A percentile compares a stretch with the other conserved stretches of the same genome.
These are phyloP conservation scores for Pyrocephalus nanus DNA, from an alignment of 2,797 vertebrate species.

Conservation along the genomic window DNA sequence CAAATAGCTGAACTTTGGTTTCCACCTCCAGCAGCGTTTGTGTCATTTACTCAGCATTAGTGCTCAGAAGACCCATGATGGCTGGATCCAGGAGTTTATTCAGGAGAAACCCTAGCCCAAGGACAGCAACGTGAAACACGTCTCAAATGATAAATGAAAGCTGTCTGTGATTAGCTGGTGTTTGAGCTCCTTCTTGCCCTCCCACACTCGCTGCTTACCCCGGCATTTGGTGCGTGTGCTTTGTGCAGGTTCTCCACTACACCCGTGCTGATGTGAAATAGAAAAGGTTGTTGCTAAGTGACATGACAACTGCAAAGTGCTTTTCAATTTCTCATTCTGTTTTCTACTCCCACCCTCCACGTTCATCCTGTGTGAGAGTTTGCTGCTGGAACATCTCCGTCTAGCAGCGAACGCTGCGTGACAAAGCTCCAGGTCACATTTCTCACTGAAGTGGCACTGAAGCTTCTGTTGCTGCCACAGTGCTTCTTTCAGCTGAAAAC, in stretches of 20 bases:
- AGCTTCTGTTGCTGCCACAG: neutral
- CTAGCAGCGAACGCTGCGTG: neutral
- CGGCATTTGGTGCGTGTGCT: neutral
- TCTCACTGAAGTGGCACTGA: neutral
- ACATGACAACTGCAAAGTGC: slow-evolving; percentile 54
- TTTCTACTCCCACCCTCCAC: slow-evolving; percentile 60
- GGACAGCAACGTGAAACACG: accelerated
- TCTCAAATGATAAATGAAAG: neutral
- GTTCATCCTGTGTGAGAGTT: neutral
- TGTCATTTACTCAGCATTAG: neutral
- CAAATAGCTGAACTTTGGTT: neutral
- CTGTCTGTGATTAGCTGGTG: neutral
- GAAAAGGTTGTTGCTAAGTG: slow-evolving; percentile 46
- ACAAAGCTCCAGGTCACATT: neutral
- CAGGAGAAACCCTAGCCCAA: neutral
- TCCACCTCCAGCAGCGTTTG: neutral
- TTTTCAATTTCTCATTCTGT: slow-evolving; percentile 47
- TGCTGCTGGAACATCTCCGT: neutral
- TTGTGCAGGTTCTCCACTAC: neutral
- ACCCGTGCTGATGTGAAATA: neutral
- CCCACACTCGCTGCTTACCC: neutral
- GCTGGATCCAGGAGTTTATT: neutral
- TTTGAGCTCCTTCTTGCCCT: neutral
- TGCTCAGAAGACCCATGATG: neutral
- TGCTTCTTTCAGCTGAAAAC: neutral